These are phyloP conservation scores for Drosophila diplacantha DNA, from an alignment of 2,888 invertebrate species.

Conservation along the genomic window DNA sequence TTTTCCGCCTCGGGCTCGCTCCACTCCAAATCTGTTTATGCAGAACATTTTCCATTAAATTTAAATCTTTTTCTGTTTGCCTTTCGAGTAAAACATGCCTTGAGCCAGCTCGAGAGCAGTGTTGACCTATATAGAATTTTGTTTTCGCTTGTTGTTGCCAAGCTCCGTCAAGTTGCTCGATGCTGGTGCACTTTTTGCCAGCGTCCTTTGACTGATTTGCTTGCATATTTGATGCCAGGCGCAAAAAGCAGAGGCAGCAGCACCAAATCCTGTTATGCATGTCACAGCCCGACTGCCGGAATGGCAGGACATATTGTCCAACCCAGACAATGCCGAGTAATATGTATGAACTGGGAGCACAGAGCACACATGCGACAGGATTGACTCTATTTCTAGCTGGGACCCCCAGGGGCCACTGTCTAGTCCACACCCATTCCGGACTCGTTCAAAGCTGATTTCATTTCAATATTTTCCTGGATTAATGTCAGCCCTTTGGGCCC, in stretches of 20 bases:
- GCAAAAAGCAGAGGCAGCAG: constrained; percentile 36
- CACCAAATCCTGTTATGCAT: constrained; percentile 60
- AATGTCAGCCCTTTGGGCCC: constrained; percentile 21
- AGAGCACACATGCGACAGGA: constrained; percentile 21
- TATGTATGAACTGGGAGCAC: constrained; percentile 22
- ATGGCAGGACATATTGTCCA: constrained; percentile 26
- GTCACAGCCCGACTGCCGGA: constrained; percentile 41
- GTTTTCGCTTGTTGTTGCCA: constrained; percentile 29
- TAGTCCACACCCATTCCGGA: constrained; percentile 10
- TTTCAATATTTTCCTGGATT: constrained; percentile 31
- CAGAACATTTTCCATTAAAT: constrained; percentile 35
- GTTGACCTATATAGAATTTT: constrained; percentile 32
- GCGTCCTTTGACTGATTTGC: constrained; percentile 52
- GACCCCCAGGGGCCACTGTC: constrained; percentile 1
- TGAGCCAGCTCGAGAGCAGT: constrained; percentile 19
- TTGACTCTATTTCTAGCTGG: constrained; percentile 14
- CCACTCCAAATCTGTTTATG: constrained; percentile 35
- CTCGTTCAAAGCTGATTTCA: constrained; percentile 23
- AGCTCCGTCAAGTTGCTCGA: constrained; percentile 29
- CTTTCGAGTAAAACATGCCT: constrained; percentile 17
- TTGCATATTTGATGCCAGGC: constrained; percentile 43
- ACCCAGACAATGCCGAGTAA: constrained; percentile 41
- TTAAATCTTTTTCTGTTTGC: constrained; percentile 32
- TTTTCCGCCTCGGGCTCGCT: constrained; percentile 3
- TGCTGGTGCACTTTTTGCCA: constrained; percentile 36